phyloP scores from a whole-genome alignment of 2,888 invertebrate species.

The Fragum fragum region DNA sequence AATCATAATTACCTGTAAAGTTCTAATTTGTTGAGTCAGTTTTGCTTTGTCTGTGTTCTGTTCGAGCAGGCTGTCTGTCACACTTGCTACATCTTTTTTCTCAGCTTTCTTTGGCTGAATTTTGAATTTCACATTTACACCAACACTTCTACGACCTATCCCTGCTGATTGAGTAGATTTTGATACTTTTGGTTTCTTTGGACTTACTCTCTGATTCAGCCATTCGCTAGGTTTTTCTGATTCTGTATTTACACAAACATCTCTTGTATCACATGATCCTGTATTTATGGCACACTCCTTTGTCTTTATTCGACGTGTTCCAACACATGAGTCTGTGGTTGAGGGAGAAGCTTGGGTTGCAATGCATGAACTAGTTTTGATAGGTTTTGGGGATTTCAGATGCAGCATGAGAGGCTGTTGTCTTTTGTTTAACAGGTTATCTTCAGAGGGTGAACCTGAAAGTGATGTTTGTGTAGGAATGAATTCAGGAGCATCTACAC shows the following conservation, averaged over 20 bases:
- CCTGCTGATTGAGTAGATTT: constrained; percentile 44
- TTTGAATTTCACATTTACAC: constrained; percentile 31
- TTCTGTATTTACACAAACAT: constrained; percentile 55
- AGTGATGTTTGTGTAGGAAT: constrained; percentile 16
- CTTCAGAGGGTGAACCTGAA: not conserved
- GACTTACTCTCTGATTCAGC: not conserved
- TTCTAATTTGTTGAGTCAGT: not conserved
- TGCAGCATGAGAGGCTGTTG: not conserved
- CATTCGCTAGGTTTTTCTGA: not conserved
- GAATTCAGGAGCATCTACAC: constrained; percentile 42
- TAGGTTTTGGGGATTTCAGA: not conserved
- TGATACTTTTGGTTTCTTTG: constrained; percentile 10
- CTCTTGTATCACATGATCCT: constrained; percentile 40
- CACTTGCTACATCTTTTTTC: not conserved
- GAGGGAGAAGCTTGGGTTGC: constrained; percentile 48
- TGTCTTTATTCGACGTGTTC: constrained; percentile 33
- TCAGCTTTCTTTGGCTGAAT: constrained; percentile 4
- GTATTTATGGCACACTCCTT: constrained; percentile 46
- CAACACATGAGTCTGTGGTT: constrained; percentile 19
- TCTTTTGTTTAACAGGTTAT: not conserved
- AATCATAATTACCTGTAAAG: constrained; percentile 5
- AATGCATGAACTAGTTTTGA: constrained; percentile 17
- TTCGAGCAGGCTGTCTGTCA: not conserved
- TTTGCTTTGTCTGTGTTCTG: not conserved
- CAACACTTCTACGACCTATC: constrained; percentile 31